These are phyloP conservation scores for Sander lucioperca DNA, from an alignment of 2,113 vertebrate genomes.

Conservation along the genomic window DNA sequence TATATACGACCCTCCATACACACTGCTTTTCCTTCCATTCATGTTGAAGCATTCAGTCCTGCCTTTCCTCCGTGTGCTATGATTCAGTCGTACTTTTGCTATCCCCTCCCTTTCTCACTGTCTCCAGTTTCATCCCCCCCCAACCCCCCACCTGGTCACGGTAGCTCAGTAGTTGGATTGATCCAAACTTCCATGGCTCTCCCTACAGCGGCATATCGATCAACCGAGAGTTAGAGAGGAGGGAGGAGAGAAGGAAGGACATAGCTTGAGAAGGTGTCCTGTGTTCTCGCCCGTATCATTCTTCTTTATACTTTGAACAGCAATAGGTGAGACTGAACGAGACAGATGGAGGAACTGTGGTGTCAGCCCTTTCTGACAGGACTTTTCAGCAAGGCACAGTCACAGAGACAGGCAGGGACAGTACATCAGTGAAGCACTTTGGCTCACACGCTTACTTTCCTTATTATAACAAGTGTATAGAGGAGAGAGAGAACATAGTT, in stretches of 20 bases:
- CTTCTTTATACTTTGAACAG: slow-evolving; percentile 19
- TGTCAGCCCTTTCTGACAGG: slow-evolving; percentile 38
- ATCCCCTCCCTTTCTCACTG: neutral
- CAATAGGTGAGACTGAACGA: slow-evolving; percentile 15
- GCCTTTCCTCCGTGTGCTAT: slow-evolving; percentile 9
- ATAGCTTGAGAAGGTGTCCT: slow-evolving; percentile 29
- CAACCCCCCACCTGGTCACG: neutral
- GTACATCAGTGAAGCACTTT: slow-evolving; percentile 17
- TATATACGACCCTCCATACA: neutral
- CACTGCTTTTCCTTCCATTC: neutral
- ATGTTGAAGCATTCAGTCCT: neutral
- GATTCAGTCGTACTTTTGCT: neutral
- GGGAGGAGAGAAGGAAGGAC: neutral
- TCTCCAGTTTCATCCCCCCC: slow-evolving; percentile 13
- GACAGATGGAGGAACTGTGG: slow-evolving; percentile 43
- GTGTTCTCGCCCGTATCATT: slow-evolving; percentile 18
- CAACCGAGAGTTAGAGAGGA: slow-evolving; percentile 33
- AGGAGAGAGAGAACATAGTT: neutral
- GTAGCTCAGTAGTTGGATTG: slow-evolving; percentile 62
- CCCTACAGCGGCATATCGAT: slow-evolving; percentile 67
- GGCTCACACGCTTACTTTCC: slow-evolving; percentile 18
- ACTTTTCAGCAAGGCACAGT: slow-evolving; percentile 24
- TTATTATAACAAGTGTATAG: slow-evolving; percentile 33
- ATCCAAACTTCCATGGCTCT: slow-evolving; percentile 56
- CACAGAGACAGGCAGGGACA: slow-evolving; percentile 26